Base-by-base conservation (phyloP, 1,140 invertebrate genomes). In the Drosophila gunungcola region DNA sequence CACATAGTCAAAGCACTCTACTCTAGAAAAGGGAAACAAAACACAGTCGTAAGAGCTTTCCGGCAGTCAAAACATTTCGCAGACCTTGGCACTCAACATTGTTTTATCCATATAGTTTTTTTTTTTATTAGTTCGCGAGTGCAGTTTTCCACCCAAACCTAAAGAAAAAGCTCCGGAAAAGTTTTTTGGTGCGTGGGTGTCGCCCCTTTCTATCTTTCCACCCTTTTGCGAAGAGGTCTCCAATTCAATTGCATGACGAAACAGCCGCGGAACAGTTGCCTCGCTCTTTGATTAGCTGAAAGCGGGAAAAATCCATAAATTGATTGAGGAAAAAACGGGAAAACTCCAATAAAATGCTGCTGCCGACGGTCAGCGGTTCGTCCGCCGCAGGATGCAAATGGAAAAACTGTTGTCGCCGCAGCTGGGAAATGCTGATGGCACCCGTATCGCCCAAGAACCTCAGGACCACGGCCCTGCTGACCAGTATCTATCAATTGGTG, bases 401-500 rank as follows among this genome's bases (percentile, higher is more conserved):
- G 60, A 75, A 51, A 32, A 76, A 73, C 49, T 83, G 73, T 16
- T 80, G 73, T 38, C 78, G 82, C 25, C 57, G 65, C 32, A 52
- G 78, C 27, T 85, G 86, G 79, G 77, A 91, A 3, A 70, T 76
- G 48, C 5, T 91, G 2, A 82, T 92, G 77, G 70, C 91, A 7
- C 91, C 91, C 1, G 56, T 91, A 41, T 75, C 90, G 3, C 91
- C 91, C 21, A 91, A 76, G 38, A 91, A 92, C 43, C 68, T 92
- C 27, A 78, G 91, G 12, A 77, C 91, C 34, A 91, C 91, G 2
- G 91, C 91, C 0, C 48, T 92, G 27, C 49, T 92, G 7, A 91
- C 86, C 21, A 89, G 84, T 57, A 91, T 92, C 46, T 92, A 91
- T 53, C 88, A 92, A 52, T 41, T 92, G 84, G 91, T 92, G 58